Conservation (phyloP, 2,888 invertebrate genomes). For the Leucoma salicis region DNA sequence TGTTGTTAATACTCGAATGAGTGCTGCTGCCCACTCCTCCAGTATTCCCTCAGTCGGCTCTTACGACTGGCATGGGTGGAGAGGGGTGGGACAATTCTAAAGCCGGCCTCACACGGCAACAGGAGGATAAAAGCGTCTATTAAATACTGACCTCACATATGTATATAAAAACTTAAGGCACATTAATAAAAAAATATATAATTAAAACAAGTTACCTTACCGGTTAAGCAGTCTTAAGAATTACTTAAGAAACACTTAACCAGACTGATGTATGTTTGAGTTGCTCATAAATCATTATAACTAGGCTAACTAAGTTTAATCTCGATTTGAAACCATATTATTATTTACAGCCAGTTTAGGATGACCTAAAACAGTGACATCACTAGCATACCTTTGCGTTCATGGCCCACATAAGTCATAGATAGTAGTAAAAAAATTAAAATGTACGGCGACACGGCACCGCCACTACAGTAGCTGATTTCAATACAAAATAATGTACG, state of each 20-base stretch:
- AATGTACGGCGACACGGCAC: constrained; percentile 46
- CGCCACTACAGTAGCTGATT: constrained; percentile 50
- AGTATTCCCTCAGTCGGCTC: no score
- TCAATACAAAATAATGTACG: constrained; percentile 54
- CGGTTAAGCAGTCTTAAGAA: constrained; percentile 49
- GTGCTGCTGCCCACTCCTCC: no score
- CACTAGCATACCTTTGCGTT: constrained; percentile 43
- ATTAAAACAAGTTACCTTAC: constrained; percentile 38
- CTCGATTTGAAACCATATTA: constrained; percentile 25
- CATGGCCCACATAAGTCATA: constrained; percentile 46
- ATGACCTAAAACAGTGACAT: constrained; percentile 30
- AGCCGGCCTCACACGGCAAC: no score
- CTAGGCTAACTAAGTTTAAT: constrained; percentile 27
- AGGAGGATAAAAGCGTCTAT: no score
- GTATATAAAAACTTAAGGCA: no score
- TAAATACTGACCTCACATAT: no score
- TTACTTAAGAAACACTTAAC: constrained; percentile 51
- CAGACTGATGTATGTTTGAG: constrained; percentile 21
- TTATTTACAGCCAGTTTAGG: constrained; percentile 25
- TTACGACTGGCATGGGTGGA: no score
- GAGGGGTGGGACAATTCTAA: no score
- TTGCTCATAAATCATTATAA: constrained; percentile 50
- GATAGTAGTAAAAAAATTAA: constrained; percentile 47
- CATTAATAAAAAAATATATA: constrained; percentile 27
- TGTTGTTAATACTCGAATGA: no score